Conservation (phyloP, 1,140 invertebrate genomes). For the Mesaphorura yosii region DNA sequence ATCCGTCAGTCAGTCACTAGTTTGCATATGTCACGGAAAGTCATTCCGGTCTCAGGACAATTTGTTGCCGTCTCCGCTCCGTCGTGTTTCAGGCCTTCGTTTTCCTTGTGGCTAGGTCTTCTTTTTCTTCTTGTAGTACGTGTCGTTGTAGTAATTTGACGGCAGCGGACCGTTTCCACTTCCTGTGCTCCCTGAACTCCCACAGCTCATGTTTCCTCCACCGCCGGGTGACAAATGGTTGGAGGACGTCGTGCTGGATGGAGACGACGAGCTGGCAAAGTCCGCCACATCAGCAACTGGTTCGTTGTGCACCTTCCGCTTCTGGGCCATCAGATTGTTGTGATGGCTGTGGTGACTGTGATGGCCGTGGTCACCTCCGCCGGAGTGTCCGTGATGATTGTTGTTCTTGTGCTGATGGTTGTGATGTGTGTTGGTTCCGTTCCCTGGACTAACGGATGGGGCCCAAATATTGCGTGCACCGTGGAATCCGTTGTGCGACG, state of each 20-base stretch:
- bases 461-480: conserved; percentile 30
- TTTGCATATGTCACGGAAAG: no score
- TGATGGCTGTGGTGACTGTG: background rate
- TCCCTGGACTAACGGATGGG: conserved; percentile 25
- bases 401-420: no score
- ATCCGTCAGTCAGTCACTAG: no score
- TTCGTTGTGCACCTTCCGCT: conserved; percentile 39
- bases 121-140: conserved; percentile 44
- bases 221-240: no score
- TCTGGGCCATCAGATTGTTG: conserved; percentile 39
- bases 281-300: conserved; percentile 14
- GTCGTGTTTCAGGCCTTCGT: no score
- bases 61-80: no score
- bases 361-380: conserved; percentile 1
- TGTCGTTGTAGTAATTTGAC: conserved; percentile 40
- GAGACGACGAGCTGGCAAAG: no score
- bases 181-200: conserved; percentile 38
- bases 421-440: no score
- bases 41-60: no score
- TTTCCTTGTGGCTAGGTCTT: no score
- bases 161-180: conserved; percentile 37
- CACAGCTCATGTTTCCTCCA: no score
- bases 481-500: conserved; percentile 23
- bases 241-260: no score
- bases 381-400: background rate